phyloP scores from a whole-genome alignment of 2,888 invertebrate genomes.

The Vannuccia rotundouncinata region DNA sequence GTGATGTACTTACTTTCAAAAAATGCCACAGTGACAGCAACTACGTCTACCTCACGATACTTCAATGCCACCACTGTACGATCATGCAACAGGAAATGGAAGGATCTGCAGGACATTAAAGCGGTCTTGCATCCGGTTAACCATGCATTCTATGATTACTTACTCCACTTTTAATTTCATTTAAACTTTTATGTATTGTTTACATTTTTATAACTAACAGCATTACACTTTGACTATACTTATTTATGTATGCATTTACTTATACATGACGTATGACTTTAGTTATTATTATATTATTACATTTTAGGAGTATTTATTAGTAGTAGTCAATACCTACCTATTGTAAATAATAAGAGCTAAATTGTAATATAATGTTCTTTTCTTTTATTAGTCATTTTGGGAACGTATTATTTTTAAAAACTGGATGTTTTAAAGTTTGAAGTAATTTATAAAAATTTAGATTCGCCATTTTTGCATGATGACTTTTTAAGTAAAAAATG shows the following conservation, averaged over 20 bases:
- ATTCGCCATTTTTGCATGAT: conserved; percentile 17
- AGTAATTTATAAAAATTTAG: conserved; percentile 3
- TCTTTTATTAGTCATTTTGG: conserved; percentile 1
- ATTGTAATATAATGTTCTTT: neutral
- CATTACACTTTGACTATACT: neutral
- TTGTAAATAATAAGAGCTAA: conserved; percentile 6
- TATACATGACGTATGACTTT: conserved; percentile 4
- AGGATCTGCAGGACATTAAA: conserved; percentile 31
- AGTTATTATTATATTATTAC: neutral
- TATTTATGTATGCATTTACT: neutral
- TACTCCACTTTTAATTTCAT: neutral
- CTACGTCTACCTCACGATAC: conserved; percentile 8
- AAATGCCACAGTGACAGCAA: conserved; percentile 5
- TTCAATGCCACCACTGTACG: neutral
- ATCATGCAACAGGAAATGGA: neutral
- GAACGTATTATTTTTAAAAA: conserved; percentile 9
- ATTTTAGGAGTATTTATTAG: conserved; percentile 15
- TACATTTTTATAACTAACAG: neutral
- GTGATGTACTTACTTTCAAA: conserved; percentile 3
- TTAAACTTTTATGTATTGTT: neutral
- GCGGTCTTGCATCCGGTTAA: conserved; percentile 5
- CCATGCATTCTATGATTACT: conserved; percentile 17
- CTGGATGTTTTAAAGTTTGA: conserved; percentile 15
- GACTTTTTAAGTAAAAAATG: conserved; percentile 20
- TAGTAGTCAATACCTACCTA: neutral